Percentiles rank a stretch among this genome's conserved stretches.
Evolutionary conservation across 2,113 vertebrate genomes (phyloP).

Genomic region (Pachypanchax playfairii): DNA sequence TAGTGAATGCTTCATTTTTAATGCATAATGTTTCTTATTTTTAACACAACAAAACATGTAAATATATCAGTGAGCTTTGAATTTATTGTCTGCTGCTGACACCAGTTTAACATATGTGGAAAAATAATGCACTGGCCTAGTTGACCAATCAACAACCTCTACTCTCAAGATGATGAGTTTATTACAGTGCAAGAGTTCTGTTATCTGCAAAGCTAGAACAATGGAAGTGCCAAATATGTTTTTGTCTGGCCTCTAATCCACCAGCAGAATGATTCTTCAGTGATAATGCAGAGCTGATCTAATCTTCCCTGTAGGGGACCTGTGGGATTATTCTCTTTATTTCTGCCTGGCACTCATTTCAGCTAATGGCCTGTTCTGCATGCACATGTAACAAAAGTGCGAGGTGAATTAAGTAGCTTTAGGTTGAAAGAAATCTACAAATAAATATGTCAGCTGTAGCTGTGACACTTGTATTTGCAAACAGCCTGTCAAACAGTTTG

Average conservation of each 20-base stretch:
- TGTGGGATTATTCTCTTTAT: conserved; percentile 6
- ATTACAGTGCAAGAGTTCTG: not conserved
- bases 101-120: too few species aligned
- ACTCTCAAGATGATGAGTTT: not conserved
- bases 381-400: not conserved
- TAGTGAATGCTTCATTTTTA: not conserved
- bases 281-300: not conserved
- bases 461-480: not conserved
- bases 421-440: not conserved
- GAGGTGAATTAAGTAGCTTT: not conserved
- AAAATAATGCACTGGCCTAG: too few species aligned
- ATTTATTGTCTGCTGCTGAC: not conserved
- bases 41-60: not conserved
- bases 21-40: not conserved
- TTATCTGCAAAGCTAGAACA: not conserved
- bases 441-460: not conserved
- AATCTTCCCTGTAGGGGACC: conserved; percentile 3
- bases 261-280: not conserved
- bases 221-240: not conserved
- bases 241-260: not conserved
- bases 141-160: not conserved
- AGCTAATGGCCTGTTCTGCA: conserved; percentile 9
- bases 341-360: conserved; percentile 4
- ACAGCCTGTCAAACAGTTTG: not conserved
- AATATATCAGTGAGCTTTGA: not conserved